Base-by-base conservation (phyloP, 2,797 vertebrate genomes). In the Chelidonichthys spinosus region DNA sequence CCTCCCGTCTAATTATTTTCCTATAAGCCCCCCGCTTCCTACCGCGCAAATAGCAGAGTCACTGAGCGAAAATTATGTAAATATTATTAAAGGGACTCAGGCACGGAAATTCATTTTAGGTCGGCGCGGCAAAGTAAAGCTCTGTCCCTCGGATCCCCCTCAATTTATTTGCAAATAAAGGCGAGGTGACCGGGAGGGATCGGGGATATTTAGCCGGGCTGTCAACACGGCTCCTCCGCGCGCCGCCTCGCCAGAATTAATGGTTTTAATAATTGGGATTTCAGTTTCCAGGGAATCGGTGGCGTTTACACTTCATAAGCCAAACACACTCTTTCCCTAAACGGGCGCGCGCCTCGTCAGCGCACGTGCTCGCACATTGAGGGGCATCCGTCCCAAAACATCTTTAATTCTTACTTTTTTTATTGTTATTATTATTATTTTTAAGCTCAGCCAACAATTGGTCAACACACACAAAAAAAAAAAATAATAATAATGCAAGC, bases 151-250 rank as follows among this genome's bases (percentile, higher is more conserved):
- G 95, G 96, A 97, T 98, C 97, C 96, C 95, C 96, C 96, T 97
- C 97, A 97, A 99, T 99, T 99, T 99, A 99, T 98, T 99, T 98
- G 97, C 97, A 98, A 98, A 99, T 98, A 97, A 96, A 96, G 95
- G 95, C 94, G 95, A 93, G 95, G 95, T 98, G 97, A 98, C 97
- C 97, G 96, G 96, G 96, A 97, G 97, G 97, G 96, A 97, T 96
- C 95, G 92, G 95, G 94, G 96, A 96, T 96, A 96, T 96, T 97
- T 96, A 97, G 97, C 95, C 95, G 95, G 95, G 95, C 96, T 97
- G 97, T 97, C 97, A 97, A 95, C 97, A 95, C 94, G 89, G 95
- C 87, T 96, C 95, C 95, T 94, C 92, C 74, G 94, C 68, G 95
- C 95, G 87, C 94, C 87, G 92, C 92, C 95, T 95, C 95, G 72